Conservation (phyloP, 2,113 vertebrate species). For the Laticauda colubrina region DNA sequence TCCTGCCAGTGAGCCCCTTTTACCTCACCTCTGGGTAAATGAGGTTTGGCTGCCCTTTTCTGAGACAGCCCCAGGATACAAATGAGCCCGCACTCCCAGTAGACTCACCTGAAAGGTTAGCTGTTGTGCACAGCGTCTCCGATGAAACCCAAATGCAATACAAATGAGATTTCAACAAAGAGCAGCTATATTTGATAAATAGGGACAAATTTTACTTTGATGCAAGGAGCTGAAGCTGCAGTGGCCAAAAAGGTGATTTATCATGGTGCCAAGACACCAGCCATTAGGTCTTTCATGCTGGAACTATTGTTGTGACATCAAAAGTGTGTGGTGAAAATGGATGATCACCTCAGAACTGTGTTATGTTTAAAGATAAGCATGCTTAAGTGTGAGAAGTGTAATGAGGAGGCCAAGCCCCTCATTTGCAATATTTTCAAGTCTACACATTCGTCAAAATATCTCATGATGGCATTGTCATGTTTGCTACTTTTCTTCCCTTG, state of each 20-base stretch:
- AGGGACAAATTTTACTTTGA: slow-evolving; percentile 56
- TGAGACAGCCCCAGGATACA: slow-evolving; percentile 24
- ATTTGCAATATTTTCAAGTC: slow-evolving; percentile 64
- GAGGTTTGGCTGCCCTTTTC: slow-evolving; percentile 61
- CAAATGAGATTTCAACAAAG: slow-evolving; percentile 36
- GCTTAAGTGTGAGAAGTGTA: slow-evolving; percentile 40
- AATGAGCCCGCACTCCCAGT: slow-evolving; percentile 57
- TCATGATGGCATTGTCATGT: slow-evolving; percentile 53
- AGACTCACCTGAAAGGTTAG: slow-evolving; percentile 67
- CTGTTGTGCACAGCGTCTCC: slow-evolving; percentile 43
- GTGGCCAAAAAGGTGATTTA: slow-evolving; percentile 47
- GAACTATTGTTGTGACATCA: slow-evolving; percentile 55
- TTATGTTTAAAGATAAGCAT: slow-evolving; percentile 51
- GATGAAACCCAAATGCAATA: slow-evolving; percentile 48
- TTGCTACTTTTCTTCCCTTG: slow-evolving; percentile 58
- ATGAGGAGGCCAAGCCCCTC: slow-evolving; percentile 43
- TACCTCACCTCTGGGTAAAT: slow-evolving; percentile 53
- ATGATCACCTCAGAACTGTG: slow-evolving; percentile 31
- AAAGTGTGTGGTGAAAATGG: slow-evolving; percentile 50
- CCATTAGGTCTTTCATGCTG: slow-evolving; percentile 7
- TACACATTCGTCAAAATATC: slow-evolving; percentile 62
- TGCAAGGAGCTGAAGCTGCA: slow-evolving; percentile 30
- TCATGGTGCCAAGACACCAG: slow-evolving; percentile 25
- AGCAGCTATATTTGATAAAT: slow-evolving; percentile 64
- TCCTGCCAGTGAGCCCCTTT: slow-evolving; percentile 53